Evolutionary conservation across 2,113 vertebrate species (phyloP).

Genomic region (Pachypanchax playfairii): DNA sequence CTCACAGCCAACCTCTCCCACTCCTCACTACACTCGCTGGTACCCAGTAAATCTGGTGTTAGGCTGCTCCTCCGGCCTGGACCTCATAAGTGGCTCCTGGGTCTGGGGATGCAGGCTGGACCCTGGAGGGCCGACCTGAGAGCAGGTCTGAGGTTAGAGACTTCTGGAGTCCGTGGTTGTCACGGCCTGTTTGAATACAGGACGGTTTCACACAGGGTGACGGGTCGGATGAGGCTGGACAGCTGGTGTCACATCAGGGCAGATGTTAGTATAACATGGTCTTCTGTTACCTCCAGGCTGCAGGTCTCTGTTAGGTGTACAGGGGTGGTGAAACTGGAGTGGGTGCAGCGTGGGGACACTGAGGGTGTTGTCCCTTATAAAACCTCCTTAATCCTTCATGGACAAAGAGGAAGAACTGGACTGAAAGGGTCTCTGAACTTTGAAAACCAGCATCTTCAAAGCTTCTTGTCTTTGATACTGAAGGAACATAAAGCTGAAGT

Average conservation of each 20-base stretch:
- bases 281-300: slow-evolving; percentile 39
- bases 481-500: slow-evolving; percentile 31
- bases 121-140: slow-evolving; percentile 25
- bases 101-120: slow-evolving; percentile 10
- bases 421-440: slow-evolving; percentile 42
- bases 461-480: slow-evolving; percentile 25
- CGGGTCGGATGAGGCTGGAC: slow-evolving; percentile 43
- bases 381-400: slow-evolving; percentile 41
- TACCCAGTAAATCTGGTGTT: slow-evolving; percentile 40
- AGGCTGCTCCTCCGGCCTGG: slow-evolving; percentile 42
- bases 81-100: slow-evolving; percentile 31
- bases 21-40: slow-evolving; percentile 34
- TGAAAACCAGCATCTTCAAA: slow-evolving; percentile 32
- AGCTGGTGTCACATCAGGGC: slow-evolving; percentile 62
- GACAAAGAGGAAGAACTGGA: slow-evolving; percentile 44
- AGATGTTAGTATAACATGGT: slow-evolving; percentile 15
- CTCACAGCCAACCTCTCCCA: slow-evolving; percentile 45
- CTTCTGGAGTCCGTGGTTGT: slow-evolving; percentile 35
- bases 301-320: slow-evolving; percentile 45
- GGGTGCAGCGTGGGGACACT: slow-evolving; percentile 15
- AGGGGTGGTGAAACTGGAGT: slow-evolving; percentile 27
- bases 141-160: slow-evolving; percentile 45
- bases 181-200: slow-evolving; percentile 31
- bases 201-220: slow-evolving; percentile 9
- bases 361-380: slow-evolving; percentile 9